Evolutionary conservation across 2,113 vertebrate genomes (phyloP), one percentile per base, ranked within the genome.

Genomic region (Carassius gibelio): DNA sequence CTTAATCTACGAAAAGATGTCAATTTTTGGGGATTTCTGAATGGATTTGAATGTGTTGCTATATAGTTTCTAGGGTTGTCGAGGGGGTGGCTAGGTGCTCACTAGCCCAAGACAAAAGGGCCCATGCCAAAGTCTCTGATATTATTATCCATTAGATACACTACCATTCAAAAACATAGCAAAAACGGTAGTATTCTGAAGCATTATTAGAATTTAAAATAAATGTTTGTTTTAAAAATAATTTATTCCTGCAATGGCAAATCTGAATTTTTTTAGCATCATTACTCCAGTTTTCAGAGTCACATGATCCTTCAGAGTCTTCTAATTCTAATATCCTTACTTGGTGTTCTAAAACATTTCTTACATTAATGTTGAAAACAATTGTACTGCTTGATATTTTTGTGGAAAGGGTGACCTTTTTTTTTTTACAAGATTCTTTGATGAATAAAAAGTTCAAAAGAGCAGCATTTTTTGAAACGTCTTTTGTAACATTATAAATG

Each of bases 1-100:
- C 14, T 71, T 55, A 57, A 68, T 82, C 23, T 66, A 52, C 64
- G 57, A 52, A 55, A 71, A 34, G 15, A 82, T 55, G 45, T 64
- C 4, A 0, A 19, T 76, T 52, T 77, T 26, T 52, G 1, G 0
- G 42, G 2, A 52, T 14, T 78, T 78, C 26, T 61, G 52, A 55
- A 34, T 78, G 52, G 17, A 42, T 71, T 42, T 21, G 1, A 34
- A 34, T 36, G 8, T 61, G 23, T 55, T 34, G n/a, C 75, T 59
- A 13, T 77, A 52, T 11, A 10, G 30, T 77, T 34, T 11, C n/a
- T 75, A 34, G 50, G 26, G 15, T 69, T 17, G 36, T 69, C 68
- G 1, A 4, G 36, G 68, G 42, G 36, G 34, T 66, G 23, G 23
- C 62, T 66, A 23, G 14, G 50, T 75, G 45, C 26, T 19, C 5